Evolutionary conservation across 2,113 vertebrate species (phyloP).

Genomic region (Engraulis encrasicolus): DNA sequence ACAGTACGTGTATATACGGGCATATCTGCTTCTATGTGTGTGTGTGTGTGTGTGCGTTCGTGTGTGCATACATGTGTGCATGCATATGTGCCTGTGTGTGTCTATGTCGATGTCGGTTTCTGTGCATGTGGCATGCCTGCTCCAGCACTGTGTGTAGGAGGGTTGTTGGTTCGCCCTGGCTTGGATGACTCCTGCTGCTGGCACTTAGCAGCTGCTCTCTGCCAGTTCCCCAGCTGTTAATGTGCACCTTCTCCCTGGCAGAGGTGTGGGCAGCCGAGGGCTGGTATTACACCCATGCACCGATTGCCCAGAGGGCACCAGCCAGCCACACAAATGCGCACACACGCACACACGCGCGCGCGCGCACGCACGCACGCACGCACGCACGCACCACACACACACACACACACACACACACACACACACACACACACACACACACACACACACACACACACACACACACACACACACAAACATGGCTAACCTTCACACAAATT

Average conservation of each 20-base stretch:
- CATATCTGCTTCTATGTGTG: too few species aligned
- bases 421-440: neutral
- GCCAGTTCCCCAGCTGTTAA: constrained; percentile 56
- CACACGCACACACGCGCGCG: neutral
- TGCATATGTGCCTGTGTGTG: too few species aligned
- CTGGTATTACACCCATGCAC: constrained; percentile 9
- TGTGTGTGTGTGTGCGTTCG: too few species aligned
- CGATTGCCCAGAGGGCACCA: neutral
- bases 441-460: neutral
- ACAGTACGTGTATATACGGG: too few species aligned
- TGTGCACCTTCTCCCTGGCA: constrained; percentile 40
- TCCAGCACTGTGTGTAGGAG: too few species aligned
- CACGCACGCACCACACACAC: constrained; percentile 7
- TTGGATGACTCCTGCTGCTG: constrained; percentile 47
- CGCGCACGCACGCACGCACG: neutral
- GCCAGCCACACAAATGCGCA: neutral
- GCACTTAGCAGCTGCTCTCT: constrained; percentile 61
- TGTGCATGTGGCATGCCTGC: too few species aligned
- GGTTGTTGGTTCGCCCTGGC: neutral
- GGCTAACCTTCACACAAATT: too few species aligned
- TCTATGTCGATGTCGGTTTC: too few species aligned
- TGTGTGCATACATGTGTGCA: too few species aligned
- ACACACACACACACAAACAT: neutral
- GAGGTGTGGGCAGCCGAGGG: constrained; percentile 14
- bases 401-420: neutral